Percentiles rank a stretch among this genome's conserved stretches.
These are phyloP conservation scores for Lamellibrachia satsuma DNA, from an alignment of 2,888 invertebrate genomes.

Conservation along the genomic window DNA sequence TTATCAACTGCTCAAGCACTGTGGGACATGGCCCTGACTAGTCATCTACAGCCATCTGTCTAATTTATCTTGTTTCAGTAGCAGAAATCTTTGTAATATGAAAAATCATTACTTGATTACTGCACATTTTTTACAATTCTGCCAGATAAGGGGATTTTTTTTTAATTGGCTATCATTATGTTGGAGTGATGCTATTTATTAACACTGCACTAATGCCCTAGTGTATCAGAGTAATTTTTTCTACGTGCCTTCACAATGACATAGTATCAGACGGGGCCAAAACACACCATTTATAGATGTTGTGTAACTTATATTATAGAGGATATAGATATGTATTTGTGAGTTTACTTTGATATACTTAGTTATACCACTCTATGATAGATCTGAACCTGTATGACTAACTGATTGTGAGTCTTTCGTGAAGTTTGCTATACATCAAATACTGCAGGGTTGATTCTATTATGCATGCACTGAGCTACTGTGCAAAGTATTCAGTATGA, in stretches of 20 bases:
- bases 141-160: conserved; percentile 2
- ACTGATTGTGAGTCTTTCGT: neutral
- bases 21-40: neutral
- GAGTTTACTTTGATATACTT: too few relatives aligned
- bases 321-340: too few relatives aligned
- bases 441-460: neutral
- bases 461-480: neutral
- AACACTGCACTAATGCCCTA: neutral
- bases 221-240: neutral
- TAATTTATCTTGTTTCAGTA: neutral
- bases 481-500: too few relatives aligned
- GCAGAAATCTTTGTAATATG: neutral
- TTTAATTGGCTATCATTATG: neutral
- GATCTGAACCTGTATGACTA: too few relatives aligned
- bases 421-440: neutral
- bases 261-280: too few relatives aligned
- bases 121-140: neutral
- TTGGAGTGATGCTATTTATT: neutral
- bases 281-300: too few relatives aligned
- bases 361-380: too few relatives aligned
- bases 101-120: neutral
- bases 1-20: neutral
- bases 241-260: too few relatives aligned
- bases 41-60: neutral
- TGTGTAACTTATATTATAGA: too few relatives aligned